Conservation (phyloP, 2,113 vertebrate genomes). For the Carassius gibelio region DNA sequence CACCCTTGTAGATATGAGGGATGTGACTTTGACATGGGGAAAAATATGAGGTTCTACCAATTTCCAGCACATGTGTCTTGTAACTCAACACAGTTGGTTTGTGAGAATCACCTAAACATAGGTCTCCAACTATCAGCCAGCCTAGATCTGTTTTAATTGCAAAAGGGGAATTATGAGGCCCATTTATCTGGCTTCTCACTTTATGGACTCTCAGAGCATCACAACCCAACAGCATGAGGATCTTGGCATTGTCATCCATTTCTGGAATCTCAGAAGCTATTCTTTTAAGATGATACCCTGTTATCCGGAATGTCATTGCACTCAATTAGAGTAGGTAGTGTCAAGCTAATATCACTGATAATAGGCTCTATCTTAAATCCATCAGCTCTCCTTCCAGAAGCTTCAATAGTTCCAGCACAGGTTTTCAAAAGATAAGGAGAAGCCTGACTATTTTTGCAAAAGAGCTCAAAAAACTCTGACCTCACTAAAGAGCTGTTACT, state of each 20-base stretch:
- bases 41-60: neutral
- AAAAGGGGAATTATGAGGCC: neutral
- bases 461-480: too few relatives aligned
- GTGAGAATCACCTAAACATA: neutral
- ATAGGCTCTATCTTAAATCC: too few relatives aligned
- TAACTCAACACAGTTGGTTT: neutral
- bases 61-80: slow-evolving; percentile 14
- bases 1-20: neutral
- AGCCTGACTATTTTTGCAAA: too few relatives aligned
- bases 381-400: too few relatives aligned
- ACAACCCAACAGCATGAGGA: neutral
- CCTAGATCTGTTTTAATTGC: neutral
- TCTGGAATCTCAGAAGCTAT: too few relatives aligned
- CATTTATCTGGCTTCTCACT: neutral
- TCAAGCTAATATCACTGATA: too few relatives aligned
- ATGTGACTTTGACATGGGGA: neutral
- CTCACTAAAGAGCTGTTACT: neutral
- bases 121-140: neutral
- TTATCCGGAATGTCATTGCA: too few relatives aligned
- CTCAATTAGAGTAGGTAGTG: too few relatives aligned
- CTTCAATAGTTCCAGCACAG: too few relatives aligned
- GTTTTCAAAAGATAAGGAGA: too few relatives aligned
- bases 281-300: too few relatives aligned
- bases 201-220: neutral
- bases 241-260: too few relatives aligned